Conservation (phyloP, 2,797 vertebrate genomes). For the Rhinatrema bivittatum region DNA sequence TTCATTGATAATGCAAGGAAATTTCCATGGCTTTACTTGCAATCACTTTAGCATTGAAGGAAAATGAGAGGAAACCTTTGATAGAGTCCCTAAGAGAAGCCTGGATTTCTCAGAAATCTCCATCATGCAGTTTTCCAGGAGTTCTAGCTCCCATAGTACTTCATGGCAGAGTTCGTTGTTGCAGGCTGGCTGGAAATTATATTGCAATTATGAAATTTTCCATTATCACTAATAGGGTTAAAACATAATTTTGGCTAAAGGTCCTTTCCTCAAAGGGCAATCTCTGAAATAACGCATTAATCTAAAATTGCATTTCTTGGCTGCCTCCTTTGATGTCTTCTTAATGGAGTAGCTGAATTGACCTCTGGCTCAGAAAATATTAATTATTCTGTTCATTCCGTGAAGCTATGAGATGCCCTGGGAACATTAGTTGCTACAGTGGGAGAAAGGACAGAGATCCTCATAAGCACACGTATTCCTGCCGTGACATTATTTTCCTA, state of each 20-base stretch:
- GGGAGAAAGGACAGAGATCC: conserved; percentile 5
- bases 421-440: not conserved
- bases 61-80: too few relatives aligned
- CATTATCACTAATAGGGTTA: not conserved
- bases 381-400: conserved; percentile 1
- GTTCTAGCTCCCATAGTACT: not conserved
- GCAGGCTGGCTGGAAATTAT: not conserved
- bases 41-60: too few relatives aligned
- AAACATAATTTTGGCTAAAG: not conserved
- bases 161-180: not conserved
- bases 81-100: not conserved
- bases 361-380: conserved; percentile 3
- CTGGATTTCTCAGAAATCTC: not conserved
- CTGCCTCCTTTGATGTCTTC: not conserved
- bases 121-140: not conserved
- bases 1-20: too few relatives aligned
- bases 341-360: conserved; percentile 1
- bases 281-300: not conserved
- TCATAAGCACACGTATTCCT: too few relatives aligned
- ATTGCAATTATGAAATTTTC: not conserved
- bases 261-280: not conserved
- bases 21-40: too few relatives aligned
- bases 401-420: not conserved
- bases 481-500: too few relatives aligned
- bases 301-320: not conserved